A percentile compares a stretch with the other conserved stretches of the same genome.
Evolutionary conservation across 2,113 vertebrate genomes (phyloP).

Genomic region (Corythaeola cristata): DNA sequence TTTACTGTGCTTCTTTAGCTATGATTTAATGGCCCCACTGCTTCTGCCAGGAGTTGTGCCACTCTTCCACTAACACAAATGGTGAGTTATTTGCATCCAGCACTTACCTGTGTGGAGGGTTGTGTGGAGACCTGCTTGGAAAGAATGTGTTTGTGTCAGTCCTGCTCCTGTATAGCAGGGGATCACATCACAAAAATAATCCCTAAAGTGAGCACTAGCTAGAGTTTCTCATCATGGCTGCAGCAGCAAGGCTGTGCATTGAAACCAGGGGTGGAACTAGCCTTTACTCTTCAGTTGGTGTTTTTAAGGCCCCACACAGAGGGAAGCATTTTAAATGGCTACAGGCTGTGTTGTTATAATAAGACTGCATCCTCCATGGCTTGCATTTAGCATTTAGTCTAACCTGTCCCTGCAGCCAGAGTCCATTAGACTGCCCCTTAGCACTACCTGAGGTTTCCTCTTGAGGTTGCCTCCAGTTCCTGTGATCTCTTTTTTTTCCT

Average conservation of each 20-base stretch:
- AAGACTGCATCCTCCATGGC: neutral
- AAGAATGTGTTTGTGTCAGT: neutral
- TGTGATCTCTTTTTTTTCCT: accelerated
- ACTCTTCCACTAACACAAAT: neutral
- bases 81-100: neutral
- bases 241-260: neutral
- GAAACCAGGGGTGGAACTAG: neutral
- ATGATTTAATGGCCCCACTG: neutral
- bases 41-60: neutral
- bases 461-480: neutral
- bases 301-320: neutral
- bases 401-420: neutral
- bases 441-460: neutral
- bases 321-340: neutral
- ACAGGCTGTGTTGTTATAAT: neutral
- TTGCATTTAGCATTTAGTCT: neutral
- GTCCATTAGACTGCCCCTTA: neutral
- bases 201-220: neutral
- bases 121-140: neutral
- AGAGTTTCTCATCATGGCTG: neutral
- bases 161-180: neutral
- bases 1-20: neutral
- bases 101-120: accelerated
- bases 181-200: neutral
- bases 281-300: neutral